Conservation (phyloP, 2,888 invertebrate genomes). For the Melikaiella ostensackeni region DNA sequence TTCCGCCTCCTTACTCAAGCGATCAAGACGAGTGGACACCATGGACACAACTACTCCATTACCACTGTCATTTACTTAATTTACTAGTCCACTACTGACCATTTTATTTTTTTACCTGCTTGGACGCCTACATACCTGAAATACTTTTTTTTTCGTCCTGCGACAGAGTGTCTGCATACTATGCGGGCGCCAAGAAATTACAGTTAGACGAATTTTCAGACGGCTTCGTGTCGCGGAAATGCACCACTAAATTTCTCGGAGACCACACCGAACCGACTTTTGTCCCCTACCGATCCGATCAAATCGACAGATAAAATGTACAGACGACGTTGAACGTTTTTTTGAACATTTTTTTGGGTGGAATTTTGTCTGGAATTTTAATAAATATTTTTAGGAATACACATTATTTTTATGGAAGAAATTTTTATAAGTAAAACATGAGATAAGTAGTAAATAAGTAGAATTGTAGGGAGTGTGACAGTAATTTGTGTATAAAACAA, state of each 20-base stretch:
- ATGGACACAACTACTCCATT: constrained; percentile 54
- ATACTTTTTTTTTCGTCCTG: constrained; percentile 17
- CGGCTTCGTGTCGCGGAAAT: constrained; percentile 4
- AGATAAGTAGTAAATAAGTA: no score
- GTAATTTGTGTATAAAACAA: no score
- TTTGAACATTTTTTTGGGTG: neutral
- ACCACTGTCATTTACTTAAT: constrained; percentile 42
- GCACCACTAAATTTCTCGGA: neutral
- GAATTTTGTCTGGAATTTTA: no score
- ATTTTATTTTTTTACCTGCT: constrained; percentile 37
- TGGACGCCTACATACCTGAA: constrained; percentile 18
- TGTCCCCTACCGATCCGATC: constrained; percentile 1
- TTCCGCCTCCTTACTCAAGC: constrained; percentile 33
- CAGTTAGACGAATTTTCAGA: constrained; percentile 8
- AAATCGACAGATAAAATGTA: neutral
- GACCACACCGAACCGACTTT: constrained; percentile 5
- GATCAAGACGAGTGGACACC: constrained; percentile 19
- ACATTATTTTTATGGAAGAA: no score
- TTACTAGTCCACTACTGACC: constrained; percentile 7
- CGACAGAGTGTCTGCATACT: constrained; percentile 8
- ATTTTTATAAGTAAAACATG: no score
- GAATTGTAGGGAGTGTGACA: no score
- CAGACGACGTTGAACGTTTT: neutral
- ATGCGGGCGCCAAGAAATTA: constrained; percentile 32
- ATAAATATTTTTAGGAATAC: no score